Evolutionary conservation across 2,113 vertebrate genomes (phyloP).

Genomic region (Rynchops niger): DNA sequence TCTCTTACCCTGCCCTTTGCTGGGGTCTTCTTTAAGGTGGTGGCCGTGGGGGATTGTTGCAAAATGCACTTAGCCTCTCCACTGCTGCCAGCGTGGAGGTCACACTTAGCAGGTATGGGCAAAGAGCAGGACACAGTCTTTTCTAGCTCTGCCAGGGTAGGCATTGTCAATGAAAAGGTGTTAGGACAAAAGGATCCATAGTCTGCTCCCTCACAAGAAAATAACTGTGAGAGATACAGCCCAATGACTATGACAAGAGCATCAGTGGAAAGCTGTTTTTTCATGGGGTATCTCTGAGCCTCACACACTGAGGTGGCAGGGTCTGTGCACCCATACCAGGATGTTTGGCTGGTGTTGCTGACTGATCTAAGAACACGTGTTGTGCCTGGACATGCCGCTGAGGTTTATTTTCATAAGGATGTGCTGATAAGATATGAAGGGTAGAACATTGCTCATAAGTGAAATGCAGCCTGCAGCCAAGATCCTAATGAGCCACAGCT

Average conservation of each 20-base stretch:
- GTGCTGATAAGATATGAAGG: background rate
- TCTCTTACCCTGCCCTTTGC: background rate
- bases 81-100: rapidly evolving
- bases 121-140: background rate
- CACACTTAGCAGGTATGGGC: rapidly evolving
- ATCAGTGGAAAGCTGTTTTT: background rate
- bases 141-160: background rate
- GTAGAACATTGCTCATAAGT: constrained; percentile 1
- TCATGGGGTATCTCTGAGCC: background rate
- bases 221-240: background rate
- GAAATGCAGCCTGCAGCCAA: background rate
- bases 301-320: background rate
- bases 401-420: constrained; percentile 5
- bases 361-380: background rate
- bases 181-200: background rate
- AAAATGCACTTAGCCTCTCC: background rate
- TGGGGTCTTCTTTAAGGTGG: background rate
- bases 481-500: constrained; percentile 53
- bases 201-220: background rate
- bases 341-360: background rate
- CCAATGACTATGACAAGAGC: background rate
- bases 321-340: background rate
- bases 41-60: rapidly evolving
- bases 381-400: background rate
- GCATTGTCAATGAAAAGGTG: rapidly evolving